These are phyloP conservation scores for Girardinichthys multiradiatus DNA, from an alignment of 2,113 vertebrate genomes.

Conservation along the genomic window DNA sequence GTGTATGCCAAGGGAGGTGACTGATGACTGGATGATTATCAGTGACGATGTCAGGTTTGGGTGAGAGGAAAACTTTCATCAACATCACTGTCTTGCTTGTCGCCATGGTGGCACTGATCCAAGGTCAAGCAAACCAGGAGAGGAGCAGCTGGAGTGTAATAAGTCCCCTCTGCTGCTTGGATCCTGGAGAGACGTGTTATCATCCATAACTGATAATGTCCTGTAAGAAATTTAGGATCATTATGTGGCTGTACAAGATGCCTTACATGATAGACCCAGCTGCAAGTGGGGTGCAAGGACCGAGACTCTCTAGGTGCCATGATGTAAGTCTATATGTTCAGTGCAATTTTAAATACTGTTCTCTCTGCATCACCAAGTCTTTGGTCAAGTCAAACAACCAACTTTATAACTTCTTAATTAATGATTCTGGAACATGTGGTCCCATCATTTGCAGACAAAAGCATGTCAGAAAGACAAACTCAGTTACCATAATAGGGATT, in stretches of 20 bases:
- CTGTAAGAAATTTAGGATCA: constrained; percentile 41
- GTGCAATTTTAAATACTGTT: background rate
- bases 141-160: constrained; percentile 15
- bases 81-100: constrained; percentile 38
- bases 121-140: constrained; percentile 13
- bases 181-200: constrained; percentile 4
- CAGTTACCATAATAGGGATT: constrained; percentile 6
- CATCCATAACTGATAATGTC: constrained; percentile 37
- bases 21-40: constrained; percentile 46
- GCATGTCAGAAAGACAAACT: background rate
- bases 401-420: constrained; percentile 35
- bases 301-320: constrained; percentile 2
- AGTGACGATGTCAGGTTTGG: constrained; percentile 41
- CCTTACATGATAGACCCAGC: background rate
- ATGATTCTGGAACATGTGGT: constrained; percentile 32
- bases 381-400: constrained; percentile 54
- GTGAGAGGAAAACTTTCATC: constrained; percentile 33
- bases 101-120: constrained; percentile 30
- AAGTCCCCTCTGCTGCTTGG: constrained; percentile 14
- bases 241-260: constrained; percentile 36
- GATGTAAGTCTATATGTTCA: background rate
- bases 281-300: constrained; percentile 2
- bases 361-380: background rate
- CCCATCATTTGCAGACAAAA: constrained; percentile 11
- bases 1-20: constrained; percentile 31